Evolutionary conservation across 2,113 vertebrate genomes (phyloP).

Genomic region (Melanerpes aurifrons): DNA sequence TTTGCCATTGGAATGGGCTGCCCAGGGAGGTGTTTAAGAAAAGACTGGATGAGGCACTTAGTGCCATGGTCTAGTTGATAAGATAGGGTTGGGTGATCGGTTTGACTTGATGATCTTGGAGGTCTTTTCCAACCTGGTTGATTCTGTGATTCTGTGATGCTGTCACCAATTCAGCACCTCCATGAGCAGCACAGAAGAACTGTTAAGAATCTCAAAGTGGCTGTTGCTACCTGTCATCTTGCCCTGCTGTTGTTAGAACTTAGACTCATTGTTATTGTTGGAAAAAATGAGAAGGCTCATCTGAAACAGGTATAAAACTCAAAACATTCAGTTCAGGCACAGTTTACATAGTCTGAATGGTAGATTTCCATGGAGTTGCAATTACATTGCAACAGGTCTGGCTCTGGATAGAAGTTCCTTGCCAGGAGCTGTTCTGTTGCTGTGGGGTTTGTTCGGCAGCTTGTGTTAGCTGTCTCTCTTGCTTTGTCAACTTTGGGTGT

Average conservation of each 20-base stretch:
- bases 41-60: too few relatives aligned
- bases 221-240: background rate
- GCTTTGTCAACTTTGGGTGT: slow-evolving; percentile 1
- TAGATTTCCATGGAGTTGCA: background rate
- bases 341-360: background rate
- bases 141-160: too few relatives aligned
- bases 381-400: background rate
- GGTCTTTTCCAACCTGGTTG: too few relatives aligned
- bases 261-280: background rate
- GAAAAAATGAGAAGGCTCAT: background rate
- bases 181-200: background rate
- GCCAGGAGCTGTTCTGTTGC: slow-evolving; percentile 4
- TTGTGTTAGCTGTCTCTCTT: background rate
- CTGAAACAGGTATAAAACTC: background rate
- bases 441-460: background rate
- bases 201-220: background rate
- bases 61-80: too few relatives aligned
- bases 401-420: background rate
- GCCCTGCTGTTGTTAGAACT: background rate
- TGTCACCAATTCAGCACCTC: background rate
- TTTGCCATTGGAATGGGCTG: too few relatives aligned
- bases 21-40: too few relatives aligned
- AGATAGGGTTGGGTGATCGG: too few relatives aligned
- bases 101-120: too few relatives aligned
- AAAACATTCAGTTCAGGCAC: background rate